Conservation (phyloP, 2,113 vertebrate species). For the Engraulis encrasicolus region DNA sequence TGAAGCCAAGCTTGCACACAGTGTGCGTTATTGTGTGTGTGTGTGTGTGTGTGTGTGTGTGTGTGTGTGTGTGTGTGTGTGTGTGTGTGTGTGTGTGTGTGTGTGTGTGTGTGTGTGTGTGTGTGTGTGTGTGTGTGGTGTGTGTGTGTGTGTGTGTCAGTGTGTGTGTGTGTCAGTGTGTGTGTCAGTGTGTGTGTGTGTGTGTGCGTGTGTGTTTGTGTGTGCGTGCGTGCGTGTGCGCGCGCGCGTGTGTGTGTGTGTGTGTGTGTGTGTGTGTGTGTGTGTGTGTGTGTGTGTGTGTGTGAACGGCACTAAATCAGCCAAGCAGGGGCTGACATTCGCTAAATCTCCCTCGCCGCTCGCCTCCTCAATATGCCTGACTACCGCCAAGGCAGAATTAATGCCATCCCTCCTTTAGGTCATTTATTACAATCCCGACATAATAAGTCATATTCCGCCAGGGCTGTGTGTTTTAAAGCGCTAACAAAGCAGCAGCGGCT, state of each 20-base stretch:
- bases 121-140: too few species aligned
- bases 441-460: slow-evolving; percentile 52
- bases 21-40: too few species aligned
- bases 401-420: slow-evolving; percentile 48
- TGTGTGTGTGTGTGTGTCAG: too few species aligned
- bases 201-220: too few species aligned
- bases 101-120: too few species aligned
- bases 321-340: neutral
- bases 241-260: neutral
- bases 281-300: neutral
- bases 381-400: slow-evolving; percentile 26
- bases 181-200: neutral
- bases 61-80: too few species aligned
- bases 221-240: too few species aligned
- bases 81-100: too few species aligned
- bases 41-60: too few species aligned
- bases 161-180: neutral
- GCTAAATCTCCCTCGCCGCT: slow-evolving; percentile 4
- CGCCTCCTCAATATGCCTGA: neutral
- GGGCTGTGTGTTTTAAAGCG: slow-evolving; percentile 40
- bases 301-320: slow-evolving; percentile 21
- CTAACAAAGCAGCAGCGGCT: slow-evolving; percentile 28
- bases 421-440: slow-evolving; percentile 54
- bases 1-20: neutral
- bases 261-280: neutral